Base-by-base conservation (phyloP, 2,888 invertebrate genomes). In the Volucella inflata region DNA sequence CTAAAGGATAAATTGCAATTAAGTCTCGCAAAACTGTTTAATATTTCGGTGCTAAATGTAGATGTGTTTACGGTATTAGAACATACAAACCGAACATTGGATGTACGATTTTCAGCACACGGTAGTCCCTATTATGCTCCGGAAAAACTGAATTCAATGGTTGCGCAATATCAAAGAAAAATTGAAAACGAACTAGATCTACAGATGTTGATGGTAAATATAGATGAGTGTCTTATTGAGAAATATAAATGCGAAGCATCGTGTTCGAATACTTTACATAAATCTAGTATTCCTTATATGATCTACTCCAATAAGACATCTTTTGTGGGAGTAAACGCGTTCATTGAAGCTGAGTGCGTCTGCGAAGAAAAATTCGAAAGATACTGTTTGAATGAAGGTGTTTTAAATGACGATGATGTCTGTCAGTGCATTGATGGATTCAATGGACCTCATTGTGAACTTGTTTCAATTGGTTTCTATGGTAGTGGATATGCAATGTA, bases 401-500 rank as follows among this genome's bases (percentile, higher is more conserved):
- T 94, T 0, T 93, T 93, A 1, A 93, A 94, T 50, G 94, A 94
- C 16, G 94, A 94, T 87, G 94, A 94, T 87, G 87, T 85, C 3
- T 99, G 99, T 92, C 95, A 96, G 75, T 99, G 98, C 89, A 95
- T 95, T 0, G 94, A 94, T 16, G 96, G 96, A 0, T 94, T 94
- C 68, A 94, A 95, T 6, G 99, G 99, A 0, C 97, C 98, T 0
- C 95, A 96, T 77, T 99, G 99, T 92, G 98, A 99, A 92, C 94
- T 96, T 84, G 95, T 97, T 0, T 95, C 96, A 0, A 95, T 98
- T 87, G 96, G 97, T 17, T 99, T 99, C 93, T 94, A 94, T 85
- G 97, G 98, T n/a, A 95, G 95, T 88, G 98, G 98, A 10, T 99
- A 96, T 95, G 98, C 98, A 0, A 95, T 99, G 94, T 98, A 98